Evolutionary conservation across 2,888 invertebrate genomes (phyloP), one percentile per base, ranked within the genome.

Genomic region (Metallyticus violacea): DNA sequence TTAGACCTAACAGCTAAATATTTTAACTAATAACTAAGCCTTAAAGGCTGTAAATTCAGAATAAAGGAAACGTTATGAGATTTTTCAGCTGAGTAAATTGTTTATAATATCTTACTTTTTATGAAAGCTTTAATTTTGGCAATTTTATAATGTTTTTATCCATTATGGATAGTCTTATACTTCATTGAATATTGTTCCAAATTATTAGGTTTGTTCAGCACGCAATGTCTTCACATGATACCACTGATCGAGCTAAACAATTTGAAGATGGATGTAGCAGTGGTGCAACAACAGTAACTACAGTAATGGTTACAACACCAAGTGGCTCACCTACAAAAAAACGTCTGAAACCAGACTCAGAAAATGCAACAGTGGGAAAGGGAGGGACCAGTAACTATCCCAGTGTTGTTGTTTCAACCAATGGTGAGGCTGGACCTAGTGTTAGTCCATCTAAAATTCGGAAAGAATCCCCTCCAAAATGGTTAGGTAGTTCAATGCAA

Each of bases 301-400:
- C 77, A 4, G 83, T 83, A 83, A 83, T 77, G 26, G 83, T 83
- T n/a, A 82, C 82, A 7, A 76, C 82, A 26, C 26, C 82, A 82
- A 88, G 87, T 82, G 89, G 89, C 2, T 88, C 88, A 6, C 89
- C 90, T 1, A 89, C 89, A 79, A 90, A 89, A 85, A 89, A 89
- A 77, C 86, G 88, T 62, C 79, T 86, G 6, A 87, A 87, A 76
- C 80, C 87, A 76, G 88, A 88, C 26, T 86, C 80, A 15, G 88
- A 88, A 29, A 77, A 30, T n/a, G 26, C 83, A 83, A 77, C 83
- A 77, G 22, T 26, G 28, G 28, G n/a, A 77, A 83, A 76, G 26
- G 81, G 30, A 29, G 86, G 86, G 29, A 86, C 81, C 81, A 82
- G 76, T 26, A 85, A 79, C 77, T 81, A 85, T 87, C 62, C 77